phyloP scores from a whole-genome alignment of 1,140 invertebrate species.

The Diorhabda sublineata region DNA sequence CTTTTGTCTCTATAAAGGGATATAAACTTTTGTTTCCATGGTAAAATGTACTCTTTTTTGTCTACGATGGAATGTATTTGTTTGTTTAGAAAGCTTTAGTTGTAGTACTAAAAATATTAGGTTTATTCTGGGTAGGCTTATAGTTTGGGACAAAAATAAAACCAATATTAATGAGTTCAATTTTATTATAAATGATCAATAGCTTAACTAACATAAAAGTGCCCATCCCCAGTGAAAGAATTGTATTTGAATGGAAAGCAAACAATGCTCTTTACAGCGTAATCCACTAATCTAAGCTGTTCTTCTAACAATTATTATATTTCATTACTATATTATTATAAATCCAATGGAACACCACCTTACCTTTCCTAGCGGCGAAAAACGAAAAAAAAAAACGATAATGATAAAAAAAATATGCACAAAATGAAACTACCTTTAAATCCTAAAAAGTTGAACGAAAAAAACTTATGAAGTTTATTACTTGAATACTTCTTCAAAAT shows the following conservation, averaged over 20 bases:
- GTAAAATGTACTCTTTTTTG: too few relatives aligned
- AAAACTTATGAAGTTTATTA: background rate
- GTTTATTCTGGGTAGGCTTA: too few relatives aligned
- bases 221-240: conserved; percentile 48
- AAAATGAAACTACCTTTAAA: conserved; percentile 13
- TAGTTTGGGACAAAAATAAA: background rate
- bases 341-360: conserved; percentile 36
- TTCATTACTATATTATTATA: conserved; percentile 42
- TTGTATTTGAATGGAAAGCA: conserved; percentile 39
- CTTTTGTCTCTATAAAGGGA: too few relatives aligned
- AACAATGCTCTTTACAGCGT: conserved; percentile 48
- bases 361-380: conserved; percentile 28
- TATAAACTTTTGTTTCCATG: too few relatives aligned
- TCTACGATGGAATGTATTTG: too few relatives aligned
- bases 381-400: background rate
- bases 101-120: too few relatives aligned
- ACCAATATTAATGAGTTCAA: conserved; percentile 22
- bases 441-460: conserved; percentile 7
- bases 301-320: conserved; percentile 46
- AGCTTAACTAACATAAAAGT: conserved; percentile 48
- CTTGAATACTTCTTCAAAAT: too few relatives aligned
- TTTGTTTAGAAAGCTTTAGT: too few relatives aligned
- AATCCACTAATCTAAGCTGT: conserved; percentile 43
- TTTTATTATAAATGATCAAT: conserved; percentile 49
- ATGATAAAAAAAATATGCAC: conserved; percentile 15